Conservation (phyloP, 2,888 invertebrate genomes). For the Disparrhopalites patrizii region DNA sequence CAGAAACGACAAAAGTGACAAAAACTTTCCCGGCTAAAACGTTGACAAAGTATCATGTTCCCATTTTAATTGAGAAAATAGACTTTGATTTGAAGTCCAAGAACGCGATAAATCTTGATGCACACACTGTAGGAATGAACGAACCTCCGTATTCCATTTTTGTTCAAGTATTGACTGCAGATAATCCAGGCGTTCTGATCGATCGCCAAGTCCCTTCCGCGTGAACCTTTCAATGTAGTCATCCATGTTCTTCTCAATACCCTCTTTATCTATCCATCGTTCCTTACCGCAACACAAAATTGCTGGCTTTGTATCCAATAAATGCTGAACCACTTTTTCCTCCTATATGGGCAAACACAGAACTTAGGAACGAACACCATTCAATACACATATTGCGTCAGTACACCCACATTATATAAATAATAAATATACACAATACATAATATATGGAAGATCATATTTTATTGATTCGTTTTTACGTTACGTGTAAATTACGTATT, state of each 20-base stretch:
- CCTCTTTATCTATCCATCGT: slow-evolving; percentile 22
- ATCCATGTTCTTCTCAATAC: slow-evolving; percentile 26
- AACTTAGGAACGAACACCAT: not conserved
- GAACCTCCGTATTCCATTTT: slow-evolving; percentile 33
- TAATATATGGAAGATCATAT: too few relatives aligned
- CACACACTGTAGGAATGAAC: not conserved
- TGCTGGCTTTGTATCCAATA: slow-evolving; percentile 29
- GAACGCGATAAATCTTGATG: not conserved
- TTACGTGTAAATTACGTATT: not conserved
- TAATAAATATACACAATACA: not conserved
- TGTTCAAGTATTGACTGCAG: slow-evolving; percentile 22
- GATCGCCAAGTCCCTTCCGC: slow-evolving; percentile 38
- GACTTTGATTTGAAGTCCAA: not conserved
- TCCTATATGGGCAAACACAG: slow-evolving; percentile 24
- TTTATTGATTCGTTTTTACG: not conserved
- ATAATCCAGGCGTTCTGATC: slow-evolving; percentile 34
- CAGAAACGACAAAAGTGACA: slow-evolving; percentile 33
- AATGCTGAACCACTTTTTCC: slow-evolving; percentile 22
- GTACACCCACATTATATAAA: not conserved
- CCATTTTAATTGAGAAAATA: not conserved
- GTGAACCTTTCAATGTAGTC: slow-evolving; percentile 33
- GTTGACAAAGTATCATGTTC: not conserved
- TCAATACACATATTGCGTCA: not conserved
- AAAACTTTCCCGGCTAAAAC: slow-evolving; percentile 33
- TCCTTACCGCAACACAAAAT: slow-evolving; percentile 29